Conservation (phyloP, 2,888 invertebrate genomes). For the Chelonus formosanus region DNA sequence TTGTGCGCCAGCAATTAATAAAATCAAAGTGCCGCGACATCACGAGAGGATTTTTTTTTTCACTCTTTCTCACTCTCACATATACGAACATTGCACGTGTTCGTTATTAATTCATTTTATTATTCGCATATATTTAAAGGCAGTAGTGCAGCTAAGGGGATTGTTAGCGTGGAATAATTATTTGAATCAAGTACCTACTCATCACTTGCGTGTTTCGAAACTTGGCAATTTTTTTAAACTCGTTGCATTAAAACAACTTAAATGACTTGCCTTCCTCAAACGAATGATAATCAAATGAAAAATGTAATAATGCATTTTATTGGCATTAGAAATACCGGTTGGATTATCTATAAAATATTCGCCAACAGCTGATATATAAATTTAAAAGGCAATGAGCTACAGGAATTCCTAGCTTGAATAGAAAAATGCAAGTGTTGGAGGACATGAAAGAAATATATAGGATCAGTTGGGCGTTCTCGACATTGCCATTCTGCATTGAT, state of each 20-base stretch:
- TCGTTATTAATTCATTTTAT: constrained; percentile 26
- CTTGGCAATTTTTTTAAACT: constrained; percentile 8
- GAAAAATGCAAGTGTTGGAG: constrained; percentile 14
- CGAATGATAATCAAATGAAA: too few relatives aligned
- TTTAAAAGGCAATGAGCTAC: constrained; percentile 12
- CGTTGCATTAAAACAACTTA: constrained; percentile 12
- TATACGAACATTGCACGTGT: constrained; percentile 16
- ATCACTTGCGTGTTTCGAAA: constrained; percentile 23
- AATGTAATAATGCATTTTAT: too few relatives aligned
- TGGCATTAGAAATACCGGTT: too few relatives aligned
- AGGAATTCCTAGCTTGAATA: not conserved
- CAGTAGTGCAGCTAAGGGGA: constrained; percentile 22
- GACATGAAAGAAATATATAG: constrained; percentile 17
- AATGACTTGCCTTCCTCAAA: too few relatives aligned
- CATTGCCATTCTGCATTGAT: constrained; percentile 41
- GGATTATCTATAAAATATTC: too few relatives aligned
- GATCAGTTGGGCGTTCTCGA: constrained; percentile 33
- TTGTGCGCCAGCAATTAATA: constrained; percentile 28
- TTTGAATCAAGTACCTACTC: constrained; percentile 32
- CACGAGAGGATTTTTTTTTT: constrained; percentile 4
- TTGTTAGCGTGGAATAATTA: constrained; percentile 41
- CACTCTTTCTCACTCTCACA: not conserved
- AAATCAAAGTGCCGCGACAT: constrained; percentile 25
- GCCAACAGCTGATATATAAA: not conserved
- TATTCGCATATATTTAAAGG: constrained; percentile 37